phyloP scores from a whole-genome alignment of 2,113 vertebrate species.

The Lichenostomus cassidix region DNA sequence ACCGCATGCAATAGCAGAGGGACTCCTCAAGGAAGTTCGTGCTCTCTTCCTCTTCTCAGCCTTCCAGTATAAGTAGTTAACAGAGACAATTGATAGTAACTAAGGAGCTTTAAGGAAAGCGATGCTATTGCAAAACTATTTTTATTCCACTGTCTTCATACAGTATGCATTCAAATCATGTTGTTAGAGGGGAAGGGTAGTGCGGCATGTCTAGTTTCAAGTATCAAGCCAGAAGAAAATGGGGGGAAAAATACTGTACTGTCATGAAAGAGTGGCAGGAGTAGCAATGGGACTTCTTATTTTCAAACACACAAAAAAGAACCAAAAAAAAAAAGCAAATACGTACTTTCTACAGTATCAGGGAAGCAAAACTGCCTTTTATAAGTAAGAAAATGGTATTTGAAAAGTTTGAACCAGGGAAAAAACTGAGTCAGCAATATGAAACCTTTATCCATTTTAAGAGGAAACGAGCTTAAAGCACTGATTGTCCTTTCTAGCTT shows the following conservation, averaged over 20 bases:
- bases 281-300: slow-evolving; percentile 54
- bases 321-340: slow-evolving; percentile 47
- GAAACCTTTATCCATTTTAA: slow-evolving; percentile 76
- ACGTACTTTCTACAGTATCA: slow-evolving; percentile 82
- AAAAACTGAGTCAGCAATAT: slow-evolving; percentile 78
- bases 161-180: slow-evolving; percentile 54
- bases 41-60: slow-evolving; percentile 57
- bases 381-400: slow-evolving; percentile 81
- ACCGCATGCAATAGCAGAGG: slow-evolving; percentile 94
- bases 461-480: slow-evolving; percentile 79
- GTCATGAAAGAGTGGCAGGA: slow-evolving; percentile 43
- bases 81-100: slow-evolving; percentile 59
- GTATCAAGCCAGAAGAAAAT: slow-evolving; percentile 65
- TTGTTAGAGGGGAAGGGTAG: slow-evolving; percentile 49
- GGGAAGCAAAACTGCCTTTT: slow-evolving; percentile 93
- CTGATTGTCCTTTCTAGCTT: slow-evolving; percentile 85
- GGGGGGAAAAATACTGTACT: slow-evolving; percentile 31
- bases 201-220: slow-evolving; percentile 48
- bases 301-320: slow-evolving; percentile 24
- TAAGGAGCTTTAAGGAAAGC: slow-evolving; percentile 72
- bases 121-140: slow-evolving; percentile 57
- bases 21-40: slow-evolving; percentile 60
- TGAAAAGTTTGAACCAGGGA: slow-evolving; percentile 77
- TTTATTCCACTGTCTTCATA: slow-evolving; percentile 66
- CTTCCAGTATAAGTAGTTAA: slow-evolving; percentile 70